Evolutionary conservation across 2,797 vertebrate species (phyloP).

Genomic region (Brachymystax lenok): DNA sequence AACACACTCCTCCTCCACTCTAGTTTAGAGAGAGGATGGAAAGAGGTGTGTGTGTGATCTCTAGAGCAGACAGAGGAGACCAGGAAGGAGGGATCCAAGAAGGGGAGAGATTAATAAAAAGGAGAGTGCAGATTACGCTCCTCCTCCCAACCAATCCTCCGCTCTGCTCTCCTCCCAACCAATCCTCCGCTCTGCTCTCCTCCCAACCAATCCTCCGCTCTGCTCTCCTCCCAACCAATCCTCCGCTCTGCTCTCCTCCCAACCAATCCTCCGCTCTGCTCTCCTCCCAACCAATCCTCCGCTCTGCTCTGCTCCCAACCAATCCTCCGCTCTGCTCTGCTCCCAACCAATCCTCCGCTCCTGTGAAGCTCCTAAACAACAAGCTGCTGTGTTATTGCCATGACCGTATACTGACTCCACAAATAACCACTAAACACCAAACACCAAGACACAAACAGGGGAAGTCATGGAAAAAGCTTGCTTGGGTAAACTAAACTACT

Average conservation of each 20-base stretch:
- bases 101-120: not conserved
- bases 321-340: too few relatives aligned
- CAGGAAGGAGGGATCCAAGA: too few relatives aligned
- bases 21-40: conserved; percentile 11
- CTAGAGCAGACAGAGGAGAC: conserved; percentile 18
- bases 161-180: not conserved
- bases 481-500: not conserved
- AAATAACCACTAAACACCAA: not conserved
- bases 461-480: not conserved
- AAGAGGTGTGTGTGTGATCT: conserved; percentile 4
- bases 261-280: too few relatives aligned
- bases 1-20: conserved; percentile 29
- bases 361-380: not conserved
- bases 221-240: too few relatives aligned
- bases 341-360: not conserved
- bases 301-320: too few relatives aligned
- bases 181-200: too few relatives aligned
- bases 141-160: not conserved
- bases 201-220: too few relatives aligned
- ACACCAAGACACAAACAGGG: not conserved
- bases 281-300: too few relatives aligned
- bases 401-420: conserved; percentile 1
- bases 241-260: too few relatives aligned
- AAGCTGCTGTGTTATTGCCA: not conserved
- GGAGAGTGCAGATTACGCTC: conserved; percentile 2